Base-by-base conservation (phyloP, 1,140 invertebrate genomes). In the Gyrodactylus bullatarudis region DNA sequence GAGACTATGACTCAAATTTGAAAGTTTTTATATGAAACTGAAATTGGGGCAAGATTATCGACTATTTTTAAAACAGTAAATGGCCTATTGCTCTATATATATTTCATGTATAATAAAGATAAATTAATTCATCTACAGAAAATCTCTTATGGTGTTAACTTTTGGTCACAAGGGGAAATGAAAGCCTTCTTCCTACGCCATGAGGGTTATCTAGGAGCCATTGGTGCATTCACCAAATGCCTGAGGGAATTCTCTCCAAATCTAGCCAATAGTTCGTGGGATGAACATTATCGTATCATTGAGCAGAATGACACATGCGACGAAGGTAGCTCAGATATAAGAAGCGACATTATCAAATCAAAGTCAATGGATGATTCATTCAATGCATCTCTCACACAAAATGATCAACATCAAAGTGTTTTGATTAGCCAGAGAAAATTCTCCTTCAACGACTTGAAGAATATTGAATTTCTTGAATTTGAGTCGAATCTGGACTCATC, bases 131-230 rank as follows among this genome's bases (percentile, higher is more conserved):
- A 24, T 25, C 24, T 24, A 71, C 84, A 87, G 76, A 86, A 86
- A 1, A 84, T 88, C 68, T 85, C 84, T 1, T 87, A 84, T 79
- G 84, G 86, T 27, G 86, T 88, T 69, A 87, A 87, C 76, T 88
- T 84, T 77, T 88, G 87, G 87, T 86, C 86, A 72, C 74, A 83
- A 83, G 85, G 85, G 23, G 82, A 84, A 75, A 85, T 87, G 21
- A 84, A 87, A 76, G 84, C 86, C 2, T 78, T 87, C 71, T 88
- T 87, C 79, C 80, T 88, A 8, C 79, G 87, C 19, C 87, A 88
- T 78, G 87, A 88, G 80, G 87, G 86, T 1, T 88, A 88, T 77
- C 80, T 87, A 22, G 86, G 86, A 71, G 87, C 87, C 0, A 87
- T 88, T 75, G 87, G 87, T 23, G 87, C 87, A 21, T 88, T 87